phyloP scores from a whole-genome alignment of 2,888 invertebrate genomes.

The Leucoma salicis region DNA sequence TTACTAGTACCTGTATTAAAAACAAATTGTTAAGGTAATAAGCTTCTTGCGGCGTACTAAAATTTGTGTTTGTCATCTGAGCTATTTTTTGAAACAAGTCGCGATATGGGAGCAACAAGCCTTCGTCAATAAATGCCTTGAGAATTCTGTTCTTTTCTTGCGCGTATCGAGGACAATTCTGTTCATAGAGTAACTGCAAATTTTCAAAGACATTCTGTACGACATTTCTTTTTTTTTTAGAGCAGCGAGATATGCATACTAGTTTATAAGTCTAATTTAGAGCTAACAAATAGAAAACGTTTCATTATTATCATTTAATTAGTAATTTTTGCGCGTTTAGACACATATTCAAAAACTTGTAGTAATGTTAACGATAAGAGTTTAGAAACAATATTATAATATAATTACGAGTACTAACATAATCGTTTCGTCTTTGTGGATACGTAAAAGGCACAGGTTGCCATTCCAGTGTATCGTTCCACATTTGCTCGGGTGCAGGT shows the following conservation, averaged over 20 bases:
- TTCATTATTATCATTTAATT: no score
- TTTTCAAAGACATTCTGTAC: background rate
- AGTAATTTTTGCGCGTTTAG: no score
- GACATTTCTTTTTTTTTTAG: background rate
- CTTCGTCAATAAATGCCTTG: conserved; percentile 65
- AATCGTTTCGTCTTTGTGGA: conserved; percentile 60
- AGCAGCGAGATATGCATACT: no score
- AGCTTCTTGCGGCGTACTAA: conserved; percentile 74
- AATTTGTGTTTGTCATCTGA: conserved; percentile 72
- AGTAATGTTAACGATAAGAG: no score
- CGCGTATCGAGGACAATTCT: conserved; percentile 70
- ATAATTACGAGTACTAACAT: no score
- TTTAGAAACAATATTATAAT: no score
- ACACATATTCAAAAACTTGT: no score
- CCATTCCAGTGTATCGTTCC: conserved; percentile 80
- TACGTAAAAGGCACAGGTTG: conserved; percentile 85
- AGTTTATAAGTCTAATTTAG: no score
- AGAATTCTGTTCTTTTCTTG: conserved; percentile 71
- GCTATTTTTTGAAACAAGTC: conserved; percentile 72
- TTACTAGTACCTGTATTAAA: conserved; percentile 62
- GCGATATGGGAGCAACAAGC: conserved; percentile 62
- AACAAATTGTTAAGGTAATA: conserved; percentile 72
- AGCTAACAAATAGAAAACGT: no score
- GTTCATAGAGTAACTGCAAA: conserved; percentile 70
- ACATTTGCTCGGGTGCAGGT: conserved; percentile 70